Evolutionary conservation across 2,113 vertebrate genomes (phyloP).

Genomic region (Crotalus tigris): DNA sequence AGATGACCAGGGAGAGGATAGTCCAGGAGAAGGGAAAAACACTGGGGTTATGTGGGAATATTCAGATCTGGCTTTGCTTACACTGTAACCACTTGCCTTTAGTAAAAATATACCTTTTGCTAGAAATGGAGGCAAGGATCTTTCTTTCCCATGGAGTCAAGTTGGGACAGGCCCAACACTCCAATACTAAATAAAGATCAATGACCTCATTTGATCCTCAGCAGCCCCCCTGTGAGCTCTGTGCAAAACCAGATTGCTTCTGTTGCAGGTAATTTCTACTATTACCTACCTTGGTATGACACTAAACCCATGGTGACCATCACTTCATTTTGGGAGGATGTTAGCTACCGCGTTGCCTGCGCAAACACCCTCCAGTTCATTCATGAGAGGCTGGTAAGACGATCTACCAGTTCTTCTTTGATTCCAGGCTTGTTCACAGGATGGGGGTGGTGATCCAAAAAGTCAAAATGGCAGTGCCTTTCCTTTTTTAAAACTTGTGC

Average conservation of each 20-base stretch:
- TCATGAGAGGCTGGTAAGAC: constrained; percentile 59
- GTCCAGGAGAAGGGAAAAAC: neutral
- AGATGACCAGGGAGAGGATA: fast-evolving
- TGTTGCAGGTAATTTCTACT: constrained; percentile 61
- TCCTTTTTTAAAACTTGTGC: neutral
- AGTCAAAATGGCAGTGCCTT: neutral
- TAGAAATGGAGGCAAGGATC: neutral
- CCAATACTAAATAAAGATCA: neutral
- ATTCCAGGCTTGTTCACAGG: neutral
- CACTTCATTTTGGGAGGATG: constrained; percentile 67
- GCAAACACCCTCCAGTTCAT: constrained; percentile 59
- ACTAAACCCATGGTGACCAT: constrained; percentile 67
- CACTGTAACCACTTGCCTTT: neutral
- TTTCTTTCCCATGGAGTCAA: neutral
- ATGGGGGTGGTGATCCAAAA: neutral
- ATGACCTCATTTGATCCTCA: neutral
- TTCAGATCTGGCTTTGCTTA: neutral
- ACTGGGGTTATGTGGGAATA: neutral
- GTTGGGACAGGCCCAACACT: neutral
- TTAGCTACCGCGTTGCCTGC: constrained; percentile 48
- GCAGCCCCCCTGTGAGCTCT: too few relatives aligned
- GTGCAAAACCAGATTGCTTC: neutral
- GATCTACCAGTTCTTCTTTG: neutral
- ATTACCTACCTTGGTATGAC: constrained; percentile 70
- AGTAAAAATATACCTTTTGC: neutral